phyloP scores from a whole-genome alignment of 2,113 vertebrate genomes.

The Chaenogobius annularis region DNA sequence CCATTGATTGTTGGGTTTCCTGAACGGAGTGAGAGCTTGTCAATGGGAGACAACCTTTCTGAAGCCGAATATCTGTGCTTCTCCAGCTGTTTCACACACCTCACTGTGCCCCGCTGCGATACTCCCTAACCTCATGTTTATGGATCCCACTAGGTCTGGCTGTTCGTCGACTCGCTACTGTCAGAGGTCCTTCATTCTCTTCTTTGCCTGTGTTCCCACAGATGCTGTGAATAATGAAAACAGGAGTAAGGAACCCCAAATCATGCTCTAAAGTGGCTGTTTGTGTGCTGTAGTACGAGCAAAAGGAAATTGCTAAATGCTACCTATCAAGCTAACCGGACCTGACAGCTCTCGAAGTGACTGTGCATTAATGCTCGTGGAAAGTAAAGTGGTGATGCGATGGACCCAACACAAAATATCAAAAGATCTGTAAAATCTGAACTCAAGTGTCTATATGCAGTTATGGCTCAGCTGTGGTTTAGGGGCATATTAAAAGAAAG shows the following conservation, averaged over 20 bases:
- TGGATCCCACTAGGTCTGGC: slow-evolving; percentile 45
- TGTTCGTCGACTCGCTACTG: slow-evolving; percentile 38
- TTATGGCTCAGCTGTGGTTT: background rate
- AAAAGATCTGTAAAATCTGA: slow-evolving; percentile 24
- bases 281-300: slow-evolving; percentile 4
- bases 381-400: background rate
- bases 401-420: slow-evolving; percentile 26
- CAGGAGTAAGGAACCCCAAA: background rate
- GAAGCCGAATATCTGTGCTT: slow-evolving; percentile 36
- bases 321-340: slow-evolving; percentile 13
- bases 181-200: slow-evolving; percentile 39
- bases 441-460: slow-evolving; percentile 24
- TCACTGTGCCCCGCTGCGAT: slow-evolving; percentile 35
- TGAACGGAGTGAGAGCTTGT: slow-evolving; percentile 56
- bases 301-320: slow-evolving; percentile 17
- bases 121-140: slow-evolving; percentile 67
- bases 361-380: background rate
- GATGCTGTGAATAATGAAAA: slow-evolving; percentile 38
- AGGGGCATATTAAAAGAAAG: background rate
- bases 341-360: background rate
- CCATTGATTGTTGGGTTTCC: slow-evolving; percentile 54
- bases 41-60: slow-evolving; percentile 56
- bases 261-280: slow-evolving; percentile 12
- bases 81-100: background rate
- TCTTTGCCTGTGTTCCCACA: slow-evolving; percentile 14